Percentiles rank a stretch among this genome's conserved stretches.
These are phyloP conservation scores for Mythimna impura DNA, from an alignment of 2,888 invertebrate genomes.

Conservation along the genomic window DNA sequence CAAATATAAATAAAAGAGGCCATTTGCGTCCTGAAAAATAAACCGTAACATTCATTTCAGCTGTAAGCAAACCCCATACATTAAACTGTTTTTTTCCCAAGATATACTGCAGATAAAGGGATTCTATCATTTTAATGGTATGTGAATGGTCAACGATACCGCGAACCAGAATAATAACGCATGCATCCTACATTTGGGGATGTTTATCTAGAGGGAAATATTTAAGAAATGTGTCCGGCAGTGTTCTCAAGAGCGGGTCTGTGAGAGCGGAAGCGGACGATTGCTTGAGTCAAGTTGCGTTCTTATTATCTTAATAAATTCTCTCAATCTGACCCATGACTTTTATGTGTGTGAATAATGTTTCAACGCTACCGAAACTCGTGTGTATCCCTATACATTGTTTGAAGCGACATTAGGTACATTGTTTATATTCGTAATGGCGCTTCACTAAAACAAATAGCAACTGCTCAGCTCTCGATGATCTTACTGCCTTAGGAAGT, in stretches of 20 bases:
- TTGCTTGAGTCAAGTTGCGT: constrained; percentile 77
- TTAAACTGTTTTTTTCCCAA: constrained; percentile 3
- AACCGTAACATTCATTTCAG: background rate
- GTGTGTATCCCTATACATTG: constrained; percentile 40
- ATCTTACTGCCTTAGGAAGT: no score
- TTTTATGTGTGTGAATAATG: constrained; percentile 63
- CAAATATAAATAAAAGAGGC: no score
- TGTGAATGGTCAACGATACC: constrained; percentile 28
- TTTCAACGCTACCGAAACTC: constrained; percentile 46
- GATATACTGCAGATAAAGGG: background rate
- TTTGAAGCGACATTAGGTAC: constrained; percentile 15
- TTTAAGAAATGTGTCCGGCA: constrained; percentile 51
- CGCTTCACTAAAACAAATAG: background rate
- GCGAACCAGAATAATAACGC: constrained; percentile 36
- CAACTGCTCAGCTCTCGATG: constrained; percentile 15
- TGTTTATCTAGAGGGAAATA: constrained; percentile 49
- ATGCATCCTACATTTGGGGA: constrained; percentile 47
- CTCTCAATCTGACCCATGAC: constrained; percentile 63
- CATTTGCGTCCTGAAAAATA: background rate
- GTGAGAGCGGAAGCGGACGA: constrained; percentile 77
- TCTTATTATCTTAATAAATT: constrained; percentile 68
- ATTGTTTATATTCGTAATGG: constrained; percentile 19
- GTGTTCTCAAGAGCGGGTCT: constrained; percentile 9
- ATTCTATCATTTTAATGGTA: background rate
- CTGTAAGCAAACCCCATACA: background rate